These are phyloP conservation scores for Leptoclinus maculatus DNA, from an alignment of 2,797 vertebrate species.

Conservation along the genomic window DNA sequence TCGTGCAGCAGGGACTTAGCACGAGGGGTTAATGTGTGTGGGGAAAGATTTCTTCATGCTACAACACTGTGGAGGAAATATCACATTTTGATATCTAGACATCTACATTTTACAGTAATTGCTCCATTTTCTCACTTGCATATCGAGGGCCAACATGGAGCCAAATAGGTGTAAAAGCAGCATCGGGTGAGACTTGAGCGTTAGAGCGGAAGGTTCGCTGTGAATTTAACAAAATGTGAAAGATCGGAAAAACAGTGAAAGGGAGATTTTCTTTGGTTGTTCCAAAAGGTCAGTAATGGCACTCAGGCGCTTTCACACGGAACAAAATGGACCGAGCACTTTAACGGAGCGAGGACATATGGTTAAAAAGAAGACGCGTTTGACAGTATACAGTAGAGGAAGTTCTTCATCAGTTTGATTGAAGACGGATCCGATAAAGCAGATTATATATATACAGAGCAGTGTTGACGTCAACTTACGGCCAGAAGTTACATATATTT, in stretches of 20 bases:
- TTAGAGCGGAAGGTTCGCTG: neutral
- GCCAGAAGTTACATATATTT: neutral
- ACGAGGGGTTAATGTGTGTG: neutral
- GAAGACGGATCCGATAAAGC: neutral
- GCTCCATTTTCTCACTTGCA: neutral
- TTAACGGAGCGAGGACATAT: neutral
- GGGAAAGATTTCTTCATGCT: neutral
- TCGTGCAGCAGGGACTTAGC: neutral
- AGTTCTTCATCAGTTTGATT: neutral
- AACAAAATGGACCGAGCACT: neutral
- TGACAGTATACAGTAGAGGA: neutral
- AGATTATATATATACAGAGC: neutral
- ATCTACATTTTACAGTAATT: neutral
- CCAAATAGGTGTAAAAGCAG: neutral
- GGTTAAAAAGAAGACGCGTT: conserved; percentile 1
- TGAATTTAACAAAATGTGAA: conserved; percentile 22
- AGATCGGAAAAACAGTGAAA: neutral
- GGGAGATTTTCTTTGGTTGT: neutral
- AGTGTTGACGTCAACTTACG: neutral
- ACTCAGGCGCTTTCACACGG: neutral
- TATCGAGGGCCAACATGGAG: neutral
- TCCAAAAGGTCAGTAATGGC: neutral
- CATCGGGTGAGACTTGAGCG: neutral
- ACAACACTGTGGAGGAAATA: neutral
- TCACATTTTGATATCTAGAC: neutral